Conservation (phyloP, 2,797 vertebrate genomes). For the Perodicticus potto region DNA sequence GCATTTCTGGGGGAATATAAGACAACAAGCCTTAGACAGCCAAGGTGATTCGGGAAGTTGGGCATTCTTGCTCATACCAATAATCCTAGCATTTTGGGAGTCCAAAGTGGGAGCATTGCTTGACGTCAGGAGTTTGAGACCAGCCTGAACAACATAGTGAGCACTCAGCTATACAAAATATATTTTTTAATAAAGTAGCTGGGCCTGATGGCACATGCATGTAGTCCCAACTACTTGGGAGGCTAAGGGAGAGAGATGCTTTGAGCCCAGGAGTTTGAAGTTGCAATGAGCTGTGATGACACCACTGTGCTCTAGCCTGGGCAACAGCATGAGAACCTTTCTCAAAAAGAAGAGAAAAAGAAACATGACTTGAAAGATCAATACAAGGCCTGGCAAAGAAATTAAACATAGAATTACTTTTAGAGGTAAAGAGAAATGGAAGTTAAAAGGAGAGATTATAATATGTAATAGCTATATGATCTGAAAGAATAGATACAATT, state of each 20-base stretch:
- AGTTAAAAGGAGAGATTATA: not conserved
- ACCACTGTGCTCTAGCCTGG: not conserved
- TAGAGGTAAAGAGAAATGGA: not conserved
- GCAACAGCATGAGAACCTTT: not conserved
- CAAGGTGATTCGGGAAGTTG: not conserved
- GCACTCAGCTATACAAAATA: not conserved
- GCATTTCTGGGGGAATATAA: not conserved
- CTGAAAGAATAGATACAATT: not conserved
- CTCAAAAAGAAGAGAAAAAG: not conserved
- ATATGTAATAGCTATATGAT: not conserved
- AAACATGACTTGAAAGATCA: not conserved
- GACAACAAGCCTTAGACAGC: not conserved
- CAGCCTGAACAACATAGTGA: not conserved
- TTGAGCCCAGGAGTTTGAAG: not conserved
- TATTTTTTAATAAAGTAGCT: not conserved
- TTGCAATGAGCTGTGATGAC: not conserved
- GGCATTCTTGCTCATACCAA: not conserved
- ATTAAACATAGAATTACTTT: not conserved
- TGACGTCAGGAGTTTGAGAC: not conserved
- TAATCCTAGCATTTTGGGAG: not conserved
- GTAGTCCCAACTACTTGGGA: not conserved
- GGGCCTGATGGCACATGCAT: not conserved
- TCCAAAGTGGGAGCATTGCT: not conserved
- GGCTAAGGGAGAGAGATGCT: not conserved
- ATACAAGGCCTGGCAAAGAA: not conserved